Conservation (phyloP, 2,797 vertebrate species). For the Cottoperca gobio region DNA sequence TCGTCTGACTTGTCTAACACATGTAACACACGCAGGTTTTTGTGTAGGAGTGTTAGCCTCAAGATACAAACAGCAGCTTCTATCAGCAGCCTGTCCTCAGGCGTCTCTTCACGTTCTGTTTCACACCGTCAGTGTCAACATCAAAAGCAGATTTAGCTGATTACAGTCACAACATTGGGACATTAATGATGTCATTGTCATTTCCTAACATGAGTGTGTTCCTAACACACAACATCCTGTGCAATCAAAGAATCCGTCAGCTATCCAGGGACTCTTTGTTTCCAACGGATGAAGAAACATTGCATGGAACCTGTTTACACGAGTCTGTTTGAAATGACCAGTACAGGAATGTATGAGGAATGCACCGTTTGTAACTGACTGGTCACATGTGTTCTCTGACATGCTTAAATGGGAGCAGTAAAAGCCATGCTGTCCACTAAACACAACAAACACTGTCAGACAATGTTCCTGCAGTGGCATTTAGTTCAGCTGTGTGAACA, state of each 20-base stretch:
- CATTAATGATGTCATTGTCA: conserved; percentile 14
- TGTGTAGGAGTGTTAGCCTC: neutral
- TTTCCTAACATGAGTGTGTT: conserved; percentile 4
- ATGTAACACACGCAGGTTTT: neutral
- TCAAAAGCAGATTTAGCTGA: neutral
- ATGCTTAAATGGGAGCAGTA: conserved; percentile 27
- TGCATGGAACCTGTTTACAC: neutral
- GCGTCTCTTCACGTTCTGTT: neutral
- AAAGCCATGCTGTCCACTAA: neutral
- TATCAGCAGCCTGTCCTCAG: neutral
- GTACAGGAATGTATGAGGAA: neutral
- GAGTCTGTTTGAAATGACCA: neutral
- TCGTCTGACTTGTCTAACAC: neutral
- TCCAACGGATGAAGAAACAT: neutral
- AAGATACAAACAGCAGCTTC: neutral
- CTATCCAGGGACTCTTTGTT: neutral
- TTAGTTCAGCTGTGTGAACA: conserved; percentile 21
- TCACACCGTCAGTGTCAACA: neutral
- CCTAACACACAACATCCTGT: neutral
- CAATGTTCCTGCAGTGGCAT: conserved; percentile 2
- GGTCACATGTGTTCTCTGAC: conserved; percentile 14
- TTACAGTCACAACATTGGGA: neutral
- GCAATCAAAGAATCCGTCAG: neutral
- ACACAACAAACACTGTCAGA: conserved; percentile 15
- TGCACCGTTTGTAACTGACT: neutral